Conservation (phyloP, 2,888 invertebrate species). For the Tipula helvola region DNA sequence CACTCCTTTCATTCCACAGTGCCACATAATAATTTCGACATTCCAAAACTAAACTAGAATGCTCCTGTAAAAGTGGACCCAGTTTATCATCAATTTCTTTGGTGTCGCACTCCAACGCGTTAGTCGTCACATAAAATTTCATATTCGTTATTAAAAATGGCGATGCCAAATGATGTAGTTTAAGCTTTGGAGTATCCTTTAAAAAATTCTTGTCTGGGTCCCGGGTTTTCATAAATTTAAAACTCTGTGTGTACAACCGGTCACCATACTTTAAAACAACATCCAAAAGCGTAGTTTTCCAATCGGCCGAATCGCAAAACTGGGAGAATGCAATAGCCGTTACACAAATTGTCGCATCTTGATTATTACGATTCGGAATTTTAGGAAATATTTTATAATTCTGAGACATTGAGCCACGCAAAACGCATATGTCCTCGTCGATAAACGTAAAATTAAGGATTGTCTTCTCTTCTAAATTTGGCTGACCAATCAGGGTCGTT, state of each 20-base stretch:
- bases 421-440: slow-evolving; percentile 14
- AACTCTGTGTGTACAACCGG: slow-evolving; percentile 38
- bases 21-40: slow-evolving; percentile 23
- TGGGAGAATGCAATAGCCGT: slow-evolving; percentile 46
- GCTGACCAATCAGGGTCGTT: background rate
- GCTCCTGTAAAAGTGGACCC: background rate
- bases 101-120: background rate
- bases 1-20: slow-evolving; percentile 31
- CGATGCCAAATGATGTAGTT: slow-evolving; percentile 24
- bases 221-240: background rate
- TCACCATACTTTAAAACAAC: slow-evolving; percentile 51
- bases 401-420: slow-evolving; percentile 20
- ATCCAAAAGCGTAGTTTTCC: slow-evolving; percentile 45
- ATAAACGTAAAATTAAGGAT: slow-evolving; percentile 12
- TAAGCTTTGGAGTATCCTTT: slow-evolving; percentile 21
- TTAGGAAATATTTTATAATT: slow-evolving; percentile 17
- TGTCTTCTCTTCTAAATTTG: background rate
- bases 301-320: slow-evolving; percentile 43
- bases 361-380: slow-evolving; percentile 33
- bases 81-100: slow-evolving; percentile 20
- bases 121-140: background rate
- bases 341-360: slow-evolving; percentile 42
- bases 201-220: slow-evolving; percentile 17
- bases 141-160: slow-evolving; percentile 21
- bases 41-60: background rate